These are phyloP conservation scores for Alouatta palliata DNA, from an alignment of 2,113 vertebrate species.

Conservation along the genomic window DNA sequence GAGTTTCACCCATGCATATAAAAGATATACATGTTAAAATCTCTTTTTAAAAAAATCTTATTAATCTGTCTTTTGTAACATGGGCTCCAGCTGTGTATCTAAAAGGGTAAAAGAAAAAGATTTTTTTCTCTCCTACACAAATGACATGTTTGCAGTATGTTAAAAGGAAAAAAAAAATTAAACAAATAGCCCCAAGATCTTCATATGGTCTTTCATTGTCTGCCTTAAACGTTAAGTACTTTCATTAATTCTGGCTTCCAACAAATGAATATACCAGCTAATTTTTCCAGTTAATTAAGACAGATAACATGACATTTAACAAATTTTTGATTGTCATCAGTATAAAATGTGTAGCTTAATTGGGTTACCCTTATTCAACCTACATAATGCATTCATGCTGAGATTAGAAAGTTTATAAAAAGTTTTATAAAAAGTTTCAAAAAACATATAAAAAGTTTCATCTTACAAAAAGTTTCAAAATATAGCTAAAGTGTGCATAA, in stretches of 20 bases:
- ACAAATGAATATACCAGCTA: neutral
- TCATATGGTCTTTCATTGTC: neutral
- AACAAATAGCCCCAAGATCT: neutral
- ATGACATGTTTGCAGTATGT: neutral
- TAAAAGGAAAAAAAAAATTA: neutral
- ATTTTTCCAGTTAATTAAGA: neutral
- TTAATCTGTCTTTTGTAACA: neutral
- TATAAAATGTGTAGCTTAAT: neutral
- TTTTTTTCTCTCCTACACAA: neutral
- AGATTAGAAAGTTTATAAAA: neutral
- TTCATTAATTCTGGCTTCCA: neutral
- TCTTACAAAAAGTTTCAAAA: neutral
- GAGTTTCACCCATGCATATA: neutral
- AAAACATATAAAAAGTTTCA: neutral
- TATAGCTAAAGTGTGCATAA: neutral
- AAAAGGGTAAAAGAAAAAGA: neutral
- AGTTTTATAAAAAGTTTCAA: neutral
- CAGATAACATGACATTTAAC: neutral
- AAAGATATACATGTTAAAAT: neutral
- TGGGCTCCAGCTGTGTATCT: neutral
- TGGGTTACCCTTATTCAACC: neutral
- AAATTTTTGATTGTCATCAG: neutral
- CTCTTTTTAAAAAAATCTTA: neutral
- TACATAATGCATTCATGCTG: neutral
- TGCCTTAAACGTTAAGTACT: neutral